Evolutionary conservation across 2,797 vertebrate species (phyloP).

Genomic region (Myripristis jacobus): DNA sequence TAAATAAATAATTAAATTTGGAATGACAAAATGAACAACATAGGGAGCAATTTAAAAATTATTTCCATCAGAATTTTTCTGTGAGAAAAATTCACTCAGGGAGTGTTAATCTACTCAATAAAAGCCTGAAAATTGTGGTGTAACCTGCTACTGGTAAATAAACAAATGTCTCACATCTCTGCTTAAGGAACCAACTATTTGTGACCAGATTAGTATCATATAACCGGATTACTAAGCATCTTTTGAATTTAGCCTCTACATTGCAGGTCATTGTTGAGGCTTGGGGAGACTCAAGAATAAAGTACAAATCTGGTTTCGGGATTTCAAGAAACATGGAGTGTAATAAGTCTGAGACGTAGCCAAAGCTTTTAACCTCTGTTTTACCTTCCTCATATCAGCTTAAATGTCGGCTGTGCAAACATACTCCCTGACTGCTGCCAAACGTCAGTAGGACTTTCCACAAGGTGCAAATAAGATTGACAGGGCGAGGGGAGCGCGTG

Average conservation of each 20-base stretch:
- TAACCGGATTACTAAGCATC: slow-evolving; percentile 66
- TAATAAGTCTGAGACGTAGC: not conserved
- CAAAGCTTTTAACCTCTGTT: slow-evolving; percentile 16
- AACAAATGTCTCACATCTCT: slow-evolving; percentile 51
- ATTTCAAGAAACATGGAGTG: slow-evolving; percentile 37
- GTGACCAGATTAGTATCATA: slow-evolving; percentile 71
- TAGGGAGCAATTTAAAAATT: no score
- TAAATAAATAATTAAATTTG: no score
- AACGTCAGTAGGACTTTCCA: slow-evolving; percentile 34
- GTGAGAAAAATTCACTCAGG: slow-evolving; percentile 14
- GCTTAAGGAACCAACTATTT: slow-evolving; percentile 57
- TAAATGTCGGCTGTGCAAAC: slow-evolving; percentile 25
- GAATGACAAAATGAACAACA: not conserved
- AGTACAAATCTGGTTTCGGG: slow-evolving; percentile 46
- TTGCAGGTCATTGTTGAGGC: slow-evolving; percentile 52
- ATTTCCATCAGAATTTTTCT: not conserved
- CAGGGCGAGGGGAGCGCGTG: slow-evolving; percentile 2
- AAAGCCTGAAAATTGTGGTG: slow-evolving; percentile 17
- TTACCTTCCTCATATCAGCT: slow-evolving; percentile 24
- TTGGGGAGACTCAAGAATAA: slow-evolving; percentile 33
- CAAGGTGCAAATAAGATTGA: slow-evolving; percentile 13
- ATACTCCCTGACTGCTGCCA: slow-evolving; percentile 14
- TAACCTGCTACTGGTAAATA: slow-evolving; percentile 34
- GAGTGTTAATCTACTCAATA: slow-evolving; percentile 14
- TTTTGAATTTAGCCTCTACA: slow-evolving; percentile 42